phyloP scores from a whole-genome alignment of 2,888 invertebrate genomes.

The Adineta ricciae region DNA sequence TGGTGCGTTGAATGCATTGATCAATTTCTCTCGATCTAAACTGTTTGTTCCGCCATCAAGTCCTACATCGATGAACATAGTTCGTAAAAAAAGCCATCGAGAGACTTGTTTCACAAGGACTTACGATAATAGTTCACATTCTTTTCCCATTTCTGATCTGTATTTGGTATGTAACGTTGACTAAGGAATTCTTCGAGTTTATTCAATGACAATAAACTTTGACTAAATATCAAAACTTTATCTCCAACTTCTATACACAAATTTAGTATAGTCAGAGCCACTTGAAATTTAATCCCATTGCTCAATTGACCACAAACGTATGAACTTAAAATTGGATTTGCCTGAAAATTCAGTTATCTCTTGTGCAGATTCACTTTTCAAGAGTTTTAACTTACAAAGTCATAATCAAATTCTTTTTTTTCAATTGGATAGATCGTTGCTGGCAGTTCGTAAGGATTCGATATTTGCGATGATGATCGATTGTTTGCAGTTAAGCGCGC shows the following conservation, averaged over 20 bases:
- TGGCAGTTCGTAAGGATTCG: neutral
- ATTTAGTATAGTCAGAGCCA: conserved; percentile 78
- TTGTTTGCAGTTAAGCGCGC: neutral
- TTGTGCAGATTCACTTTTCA: conserved; percentile 44
- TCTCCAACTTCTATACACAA: conserved; percentile 78
- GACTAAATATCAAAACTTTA: conserved; percentile 82
- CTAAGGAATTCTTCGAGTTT: conserved; percentile 84
- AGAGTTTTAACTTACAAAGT: conserved; percentile 38
- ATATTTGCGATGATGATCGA: neutral
- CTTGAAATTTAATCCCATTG: conserved; percentile 85
- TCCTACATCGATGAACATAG: conserved; percentile 38
- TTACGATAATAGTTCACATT: conserved; percentile 77
- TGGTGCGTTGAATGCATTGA: conserved; percentile 75
- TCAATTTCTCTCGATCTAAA: conserved; percentile 82
- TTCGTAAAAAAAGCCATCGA: no score
- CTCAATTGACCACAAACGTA: conserved; percentile 79
- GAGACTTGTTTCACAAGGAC: no score
- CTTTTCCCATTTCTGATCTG: conserved; percentile 63
- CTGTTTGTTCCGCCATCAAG: conserved; percentile 90
- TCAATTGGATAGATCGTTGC: conserved; percentile 31
- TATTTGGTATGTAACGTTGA: conserved; percentile 56
- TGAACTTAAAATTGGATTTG: conserved; percentile 49
- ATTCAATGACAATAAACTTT: conserved; percentile 84
- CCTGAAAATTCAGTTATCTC: conserved; percentile 41
- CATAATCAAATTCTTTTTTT: conserved; percentile 39